Percentiles rank a stretch among this genome's conserved stretches.
Evolutionary conservation across 2,888 invertebrate species (phyloP).

Genomic region (Halictus quadricinctus): DNA sequence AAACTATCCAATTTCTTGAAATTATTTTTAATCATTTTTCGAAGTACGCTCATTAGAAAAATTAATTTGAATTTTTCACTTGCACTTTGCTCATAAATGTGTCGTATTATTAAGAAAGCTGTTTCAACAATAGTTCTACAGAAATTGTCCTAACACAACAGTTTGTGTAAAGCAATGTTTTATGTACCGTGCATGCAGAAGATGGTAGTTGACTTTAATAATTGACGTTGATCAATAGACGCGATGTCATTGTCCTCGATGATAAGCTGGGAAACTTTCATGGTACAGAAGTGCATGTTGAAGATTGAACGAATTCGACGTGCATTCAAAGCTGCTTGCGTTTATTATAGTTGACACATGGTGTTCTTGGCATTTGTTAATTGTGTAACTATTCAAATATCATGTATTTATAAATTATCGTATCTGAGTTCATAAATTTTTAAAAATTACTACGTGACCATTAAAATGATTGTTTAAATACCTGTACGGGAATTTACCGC

Average conservation of each 20-base stretch:
- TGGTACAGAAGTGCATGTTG: background rate
- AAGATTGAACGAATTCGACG: background rate
- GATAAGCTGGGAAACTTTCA: background rate
- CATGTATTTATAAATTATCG: no score
- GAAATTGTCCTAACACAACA: background rate
- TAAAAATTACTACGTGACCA: no score
- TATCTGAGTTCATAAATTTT: no score
- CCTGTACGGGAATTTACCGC: background rate
- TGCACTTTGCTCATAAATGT: background rate
- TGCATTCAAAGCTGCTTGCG: background rate
- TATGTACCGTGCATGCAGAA: background rate
- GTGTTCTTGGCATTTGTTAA: background rate
- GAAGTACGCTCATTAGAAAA: no score
- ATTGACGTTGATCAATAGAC: slow-evolving; percentile 22
- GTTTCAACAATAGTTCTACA: no score
- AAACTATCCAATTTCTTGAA: no score
- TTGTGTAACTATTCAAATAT: no score
- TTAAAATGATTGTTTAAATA: background rate
- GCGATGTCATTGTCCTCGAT: slow-evolving; percentile 19
- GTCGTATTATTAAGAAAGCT: background rate
- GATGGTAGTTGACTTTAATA: slow-evolving; percentile 15
- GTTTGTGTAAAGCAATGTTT: background rate
- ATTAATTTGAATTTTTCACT: background rate
- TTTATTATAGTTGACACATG: background rate
- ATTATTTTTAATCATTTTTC: no score